Percentiles rank a stretch among this genome's conserved stretches.
Conservation (phyloP, 2,888 invertebrate genomes). For the Rugalucina vietnamica region DNA sequence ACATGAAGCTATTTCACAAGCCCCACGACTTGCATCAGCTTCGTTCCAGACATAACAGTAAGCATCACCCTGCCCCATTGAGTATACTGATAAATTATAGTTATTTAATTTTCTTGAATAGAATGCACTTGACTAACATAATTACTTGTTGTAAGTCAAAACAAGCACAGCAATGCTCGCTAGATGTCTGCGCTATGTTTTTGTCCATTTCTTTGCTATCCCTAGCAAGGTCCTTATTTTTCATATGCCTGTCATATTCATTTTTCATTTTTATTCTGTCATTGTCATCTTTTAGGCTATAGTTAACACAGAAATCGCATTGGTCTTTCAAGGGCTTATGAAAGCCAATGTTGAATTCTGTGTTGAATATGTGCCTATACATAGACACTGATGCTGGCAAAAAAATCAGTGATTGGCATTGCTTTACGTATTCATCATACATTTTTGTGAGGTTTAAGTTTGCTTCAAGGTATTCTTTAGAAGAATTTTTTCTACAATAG, state of each 20-base stretch:
- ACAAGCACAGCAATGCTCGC: background rate
- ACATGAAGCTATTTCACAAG: constrained; percentile 20
- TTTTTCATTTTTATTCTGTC: background rate
- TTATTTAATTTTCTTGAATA: constrained; percentile 18
- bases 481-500: constrained; percentile 12
- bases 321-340: constrained; percentile 15
- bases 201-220: constrained; percentile 5
- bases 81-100: background rate
- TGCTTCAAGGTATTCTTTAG: constrained; percentile 13
- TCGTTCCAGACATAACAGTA: constrained; percentile 25
- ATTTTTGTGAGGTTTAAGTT: constrained; percentile 12
- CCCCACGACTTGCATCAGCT: constrained; percentile 2
- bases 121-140: background rate
- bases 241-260: constrained; percentile 7
- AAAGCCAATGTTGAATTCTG: constrained; percentile 5
- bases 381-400: constrained; percentile 4
- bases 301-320: constrained; percentile 8
- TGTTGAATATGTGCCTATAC: constrained; percentile 25
- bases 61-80: constrained; percentile 2
- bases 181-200: background rate
- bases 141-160: constrained; percentile 20
- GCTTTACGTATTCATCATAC: constrained; percentile 6
- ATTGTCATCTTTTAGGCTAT: background rate
- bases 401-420: background rate
- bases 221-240: constrained; percentile 16